phyloP scores from a whole-genome alignment of 2,888 invertebrate genomes.

The Odontocerum albicorne region DNA sequence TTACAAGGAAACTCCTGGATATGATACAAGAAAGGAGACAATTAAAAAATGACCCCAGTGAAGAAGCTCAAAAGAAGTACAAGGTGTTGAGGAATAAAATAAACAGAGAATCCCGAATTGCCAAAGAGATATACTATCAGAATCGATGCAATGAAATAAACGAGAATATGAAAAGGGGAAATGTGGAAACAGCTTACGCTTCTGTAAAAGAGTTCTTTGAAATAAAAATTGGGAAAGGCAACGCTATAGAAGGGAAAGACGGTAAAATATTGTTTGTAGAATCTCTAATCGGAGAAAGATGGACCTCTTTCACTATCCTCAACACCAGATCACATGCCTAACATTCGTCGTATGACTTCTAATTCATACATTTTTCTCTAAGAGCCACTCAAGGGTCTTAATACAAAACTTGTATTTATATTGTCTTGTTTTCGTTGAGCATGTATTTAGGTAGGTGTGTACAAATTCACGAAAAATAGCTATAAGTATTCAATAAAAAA shows the following conservation, averaged over 20 bases:
- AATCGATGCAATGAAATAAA: constrained; percentile 9
- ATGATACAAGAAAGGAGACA: constrained; percentile 1
- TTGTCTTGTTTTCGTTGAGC: no score
- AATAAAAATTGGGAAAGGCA: constrained; percentile 3
- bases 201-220: constrained; percentile 6
- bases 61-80: neutral
- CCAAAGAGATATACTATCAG: neutral
- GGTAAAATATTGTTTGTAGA: neutral
- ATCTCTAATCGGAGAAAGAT: neutral
- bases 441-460: no score
- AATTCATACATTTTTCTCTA: no score
- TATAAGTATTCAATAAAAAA: no score
- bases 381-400: no score
- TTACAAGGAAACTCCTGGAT: neutral
- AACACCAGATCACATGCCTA: no score
- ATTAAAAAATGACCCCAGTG: neutral
- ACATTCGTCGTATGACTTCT: no score
- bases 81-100: constrained; percentile 1
- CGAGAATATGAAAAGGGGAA: constrained; percentile 1
- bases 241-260: constrained; percentile 6
- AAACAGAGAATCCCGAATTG: constrained; percentile 6
- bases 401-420: no score
- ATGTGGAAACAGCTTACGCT: constrained; percentile 2
- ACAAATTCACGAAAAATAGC: no score
- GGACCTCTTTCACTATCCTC: no score